These are phyloP conservation scores for Sericinus montela DNA, from an alignment of 2,888 invertebrate genomes.

Conservation along the genomic window DNA sequence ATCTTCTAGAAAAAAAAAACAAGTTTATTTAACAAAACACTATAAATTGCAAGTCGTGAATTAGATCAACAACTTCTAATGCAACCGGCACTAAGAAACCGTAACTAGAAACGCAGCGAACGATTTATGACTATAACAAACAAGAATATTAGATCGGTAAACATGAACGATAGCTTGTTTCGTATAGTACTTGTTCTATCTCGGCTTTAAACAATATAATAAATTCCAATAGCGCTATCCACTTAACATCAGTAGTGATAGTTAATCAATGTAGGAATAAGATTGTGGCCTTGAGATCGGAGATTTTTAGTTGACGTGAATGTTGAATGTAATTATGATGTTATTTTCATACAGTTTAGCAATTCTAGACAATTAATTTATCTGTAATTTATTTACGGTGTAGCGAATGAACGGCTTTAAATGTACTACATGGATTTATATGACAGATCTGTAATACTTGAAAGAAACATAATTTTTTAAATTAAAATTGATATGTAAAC, in stretches of 20 bases:
- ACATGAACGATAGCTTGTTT: constrained; percentile 18
- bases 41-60: neutral
- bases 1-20: no score
- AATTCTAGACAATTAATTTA: no score
- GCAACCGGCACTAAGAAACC: constrained; percentile 1
- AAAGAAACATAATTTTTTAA: no score
- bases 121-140: constrained; percentile 12
- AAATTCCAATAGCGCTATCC: constrained; percentile 22
- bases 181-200: constrained; percentile 16
- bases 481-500: no score
- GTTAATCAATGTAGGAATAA: constrained; percentile 24
- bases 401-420: no score
- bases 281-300: constrained; percentile 24
- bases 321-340: no score
- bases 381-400: no score
- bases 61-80: constrained; percentile 6
- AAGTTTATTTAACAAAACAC: no score
- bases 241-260: constrained; percentile 26
- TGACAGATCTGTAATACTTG: no score
- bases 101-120: constrained; percentile 12
- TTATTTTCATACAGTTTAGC: no score
- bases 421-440: no score
- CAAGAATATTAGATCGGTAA: constrained; percentile 17
- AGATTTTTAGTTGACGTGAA: constrained; percentile 7
- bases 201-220: constrained; percentile 21